Percentiles rank a stretch among this genome's conserved stretches.
Evolutionary conservation across 1,140 invertebrate species (phyloP).

Genomic region (Drosophila ficusphila): DNA sequence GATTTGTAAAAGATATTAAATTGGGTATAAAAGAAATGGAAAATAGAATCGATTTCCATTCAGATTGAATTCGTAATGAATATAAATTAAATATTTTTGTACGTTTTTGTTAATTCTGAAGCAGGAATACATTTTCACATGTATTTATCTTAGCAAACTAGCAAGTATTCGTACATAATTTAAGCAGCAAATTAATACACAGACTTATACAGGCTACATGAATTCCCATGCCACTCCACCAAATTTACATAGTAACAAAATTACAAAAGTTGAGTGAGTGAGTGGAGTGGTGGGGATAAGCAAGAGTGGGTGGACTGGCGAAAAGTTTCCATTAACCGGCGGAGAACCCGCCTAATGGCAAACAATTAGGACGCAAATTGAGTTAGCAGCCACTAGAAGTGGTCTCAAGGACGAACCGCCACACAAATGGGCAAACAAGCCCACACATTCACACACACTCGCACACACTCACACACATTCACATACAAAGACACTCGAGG

Average conservation of each 20-base stretch:
- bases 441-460: slow-evolving; percentile 9
- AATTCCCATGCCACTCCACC: background rate
- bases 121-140: too few relatives aligned
- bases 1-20: background rate
- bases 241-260: slow-evolving; percentile 35
- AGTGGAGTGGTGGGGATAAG: background rate
- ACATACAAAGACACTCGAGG: slow-evolving; percentile 5
- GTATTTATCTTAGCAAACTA: background rate
- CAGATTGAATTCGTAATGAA: too few relatives aligned
- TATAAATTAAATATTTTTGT: too few relatives aligned
- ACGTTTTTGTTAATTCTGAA: too few relatives aligned
- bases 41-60: too few relatives aligned
- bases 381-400: slow-evolving; percentile 54
- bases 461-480: slow-evolving; percentile 20
- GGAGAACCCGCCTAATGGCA: slow-evolving; percentile 45
- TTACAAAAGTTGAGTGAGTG: slow-evolving; percentile 6
- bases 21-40: too few relatives aligned
- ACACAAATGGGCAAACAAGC: slow-evolving; percentile 36
- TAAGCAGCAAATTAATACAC: slow-evolving; percentile 10
- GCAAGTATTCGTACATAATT: background rate
- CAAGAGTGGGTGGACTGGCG: background rate
- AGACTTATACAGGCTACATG: background rate
- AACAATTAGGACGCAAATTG: slow-evolving; percentile 67
- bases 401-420: slow-evolving; percentile 29
- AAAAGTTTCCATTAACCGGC: slow-evolving; percentile 31